A percentile compares a stretch with the other conserved stretches of the same genome.
phyloP scores from a whole-genome alignment of 2,888 invertebrate genomes.

The Thymelicus lineola region DNA sequence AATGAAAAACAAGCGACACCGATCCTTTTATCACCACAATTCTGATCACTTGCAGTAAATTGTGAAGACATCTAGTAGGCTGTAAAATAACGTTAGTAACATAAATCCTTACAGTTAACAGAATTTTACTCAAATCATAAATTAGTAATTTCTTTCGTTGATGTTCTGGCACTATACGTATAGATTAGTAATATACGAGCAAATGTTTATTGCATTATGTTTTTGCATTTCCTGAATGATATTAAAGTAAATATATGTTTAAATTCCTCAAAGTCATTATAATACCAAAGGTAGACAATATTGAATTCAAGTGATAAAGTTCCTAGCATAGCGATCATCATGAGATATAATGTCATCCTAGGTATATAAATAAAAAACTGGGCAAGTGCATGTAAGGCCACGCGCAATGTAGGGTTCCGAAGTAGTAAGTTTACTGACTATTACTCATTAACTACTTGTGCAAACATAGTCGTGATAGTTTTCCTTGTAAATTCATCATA shows the following conservation, averaged over 20 bases:
- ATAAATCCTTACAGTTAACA: conserved; percentile 11
- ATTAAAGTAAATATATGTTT: neutral
- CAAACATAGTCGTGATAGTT: too few relatives aligned
- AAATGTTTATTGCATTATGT: neutral
- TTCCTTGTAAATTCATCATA: too few relatives aligned
- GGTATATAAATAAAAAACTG: neutral
- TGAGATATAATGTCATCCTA: neutral
- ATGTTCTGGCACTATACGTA: neutral
- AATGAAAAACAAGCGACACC: conserved; percentile 7
- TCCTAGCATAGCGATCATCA: too few relatives aligned
- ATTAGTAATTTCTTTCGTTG: neutral
- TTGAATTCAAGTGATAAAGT: too few relatives aligned
- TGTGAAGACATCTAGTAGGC: conserved; percentile 12
- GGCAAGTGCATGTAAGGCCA: too few relatives aligned
- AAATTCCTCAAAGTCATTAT: neutral
- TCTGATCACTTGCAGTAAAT: conserved; percentile 11
- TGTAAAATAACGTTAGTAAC: conserved; percentile 10
- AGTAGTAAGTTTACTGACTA: too few relatives aligned
- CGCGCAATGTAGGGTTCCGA: too few relatives aligned
- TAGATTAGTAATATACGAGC: neutral
- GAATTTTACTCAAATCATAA: conserved; percentile 2
- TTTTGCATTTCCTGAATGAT: neutral
- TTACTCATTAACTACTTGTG: too few relatives aligned
- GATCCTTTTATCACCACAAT: neutral
- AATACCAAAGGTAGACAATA: neutral